phyloP scores from a whole-genome alignment of 2,888 invertebrate species.

The Phyllotreta striolata region DNA sequence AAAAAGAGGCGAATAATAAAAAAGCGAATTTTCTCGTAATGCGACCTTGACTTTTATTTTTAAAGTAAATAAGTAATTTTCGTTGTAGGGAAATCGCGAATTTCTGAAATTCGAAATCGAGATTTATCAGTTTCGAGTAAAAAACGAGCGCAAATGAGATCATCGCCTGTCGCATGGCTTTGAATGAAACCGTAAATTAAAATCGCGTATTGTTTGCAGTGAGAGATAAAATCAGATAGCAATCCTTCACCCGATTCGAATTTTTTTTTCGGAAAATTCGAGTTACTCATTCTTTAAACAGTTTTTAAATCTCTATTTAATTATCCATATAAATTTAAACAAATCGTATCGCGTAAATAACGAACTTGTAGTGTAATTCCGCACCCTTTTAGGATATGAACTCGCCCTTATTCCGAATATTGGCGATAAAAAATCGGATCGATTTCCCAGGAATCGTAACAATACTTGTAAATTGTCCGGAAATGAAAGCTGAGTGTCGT shows the following conservation, averaged over 20 bases:
- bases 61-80: not conserved
- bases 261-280: too few species aligned
- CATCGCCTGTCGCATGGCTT: too few species aligned
- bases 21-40: constrained; percentile 7
- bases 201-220: too few species aligned
- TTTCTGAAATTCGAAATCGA: too few species aligned
- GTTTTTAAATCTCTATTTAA: too few species aligned
- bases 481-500: constrained; percentile 45
- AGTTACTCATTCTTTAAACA: too few species aligned
- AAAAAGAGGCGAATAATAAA: not conserved
- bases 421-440: constrained; percentile 42
- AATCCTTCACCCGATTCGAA: too few species aligned
- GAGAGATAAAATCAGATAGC: too few species aligned
- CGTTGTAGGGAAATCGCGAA: too few species aligned
- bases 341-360: constrained; percentile 1
- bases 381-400: constrained; percentile 26
- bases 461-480: constrained; percentile 51
- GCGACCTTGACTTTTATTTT: constrained; percentile 13
- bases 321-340: not conserved
- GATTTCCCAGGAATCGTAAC: constrained; percentile 42
- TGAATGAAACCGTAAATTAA: too few species aligned
- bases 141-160: too few species aligned
- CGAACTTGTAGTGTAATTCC: not conserved
- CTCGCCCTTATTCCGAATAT: constrained; percentile 32
- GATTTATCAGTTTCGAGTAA: too few species aligned